Conservation (phyloP, 2,113 vertebrate species). For the Trichomycterus rosablanca region DNA sequence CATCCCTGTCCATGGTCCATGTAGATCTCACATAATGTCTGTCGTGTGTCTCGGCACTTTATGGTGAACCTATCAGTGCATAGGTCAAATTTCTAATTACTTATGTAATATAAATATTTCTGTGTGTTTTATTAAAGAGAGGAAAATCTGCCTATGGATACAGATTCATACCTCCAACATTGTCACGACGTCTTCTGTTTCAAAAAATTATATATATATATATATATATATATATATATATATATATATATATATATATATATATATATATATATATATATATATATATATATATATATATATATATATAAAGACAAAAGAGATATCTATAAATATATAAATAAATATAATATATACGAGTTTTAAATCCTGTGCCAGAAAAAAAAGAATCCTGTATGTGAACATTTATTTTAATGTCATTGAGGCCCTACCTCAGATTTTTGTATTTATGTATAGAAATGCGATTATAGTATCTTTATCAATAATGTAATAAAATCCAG, state of each 20-base stretch:
- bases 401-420: conserved; percentile 85
- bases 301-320: conserved; percentile 57
- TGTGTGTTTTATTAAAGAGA: conserved; percentile 80
- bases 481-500: conserved; percentile 90
- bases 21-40: conserved; percentile 66
- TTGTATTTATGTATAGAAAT: conserved; percentile 99
- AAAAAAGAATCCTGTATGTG: conserved; percentile 75
- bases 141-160: conserved; percentile 91
- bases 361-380: conserved; percentile 76
- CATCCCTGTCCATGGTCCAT: conserved; percentile 41
- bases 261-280: conserved; percentile 60
- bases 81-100: conserved; percentile 92
- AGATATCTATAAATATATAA: conserved; percentile 58
- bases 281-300: conserved; percentile 41
- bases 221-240: conserved; percentile 56
- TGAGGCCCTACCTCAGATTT: conserved; percentile 99
- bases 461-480: conserved; percentile 97
- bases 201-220: conserved; percentile 57
- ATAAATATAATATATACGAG: conserved; percentile 60
- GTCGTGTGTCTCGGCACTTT: conserved; percentile 90
- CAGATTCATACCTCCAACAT: conserved; percentile 90
- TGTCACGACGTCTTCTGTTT: conserved; percentile 75
- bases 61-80: conserved; percentile 82
- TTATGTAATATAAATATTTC: conserved; percentile 91
- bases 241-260: conserved; percentile 59